phyloP scores from a whole-genome alignment of 2,113 vertebrate species.

The Hemiprocne comata region DNA sequence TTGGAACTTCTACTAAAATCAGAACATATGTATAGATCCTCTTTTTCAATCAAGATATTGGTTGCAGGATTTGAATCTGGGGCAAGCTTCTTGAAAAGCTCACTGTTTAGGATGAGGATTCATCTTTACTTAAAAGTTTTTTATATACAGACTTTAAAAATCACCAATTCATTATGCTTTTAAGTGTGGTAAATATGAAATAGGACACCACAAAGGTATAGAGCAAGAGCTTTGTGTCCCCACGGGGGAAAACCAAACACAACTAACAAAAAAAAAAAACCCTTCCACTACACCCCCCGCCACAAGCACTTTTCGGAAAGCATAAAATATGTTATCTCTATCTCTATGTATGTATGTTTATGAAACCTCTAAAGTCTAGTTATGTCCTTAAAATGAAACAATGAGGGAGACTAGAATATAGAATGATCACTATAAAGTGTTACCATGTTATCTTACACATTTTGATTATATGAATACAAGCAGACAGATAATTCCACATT shows the following conservation, averaged over 20 bases:
- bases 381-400: not conserved
- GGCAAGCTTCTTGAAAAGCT: not conserved
- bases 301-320: not conserved
- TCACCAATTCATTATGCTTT: not conserved
- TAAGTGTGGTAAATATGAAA: not conserved
- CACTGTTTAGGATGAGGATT: not conserved
- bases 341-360: not conserved
- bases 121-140: not conserved
- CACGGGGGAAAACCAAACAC: not conserved
- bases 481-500: not conserved
- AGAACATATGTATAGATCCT: not conserved
- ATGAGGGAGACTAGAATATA: not conserved
- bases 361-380: not conserved
- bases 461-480: not conserved
- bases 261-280: not conserved
- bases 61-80: not conserved
- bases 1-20: not conserved
- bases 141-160: not conserved
- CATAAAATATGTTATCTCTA: not conserved
- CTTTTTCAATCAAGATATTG: not conserved
- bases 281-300: fast-evolving
- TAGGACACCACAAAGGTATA: not conserved
- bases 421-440: not conserved
- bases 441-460: not conserved
- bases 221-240: not conserved